phyloP scores from a whole-genome alignment of 2,113 vertebrate genomes.

The Falcunculus frontatus region DNA sequence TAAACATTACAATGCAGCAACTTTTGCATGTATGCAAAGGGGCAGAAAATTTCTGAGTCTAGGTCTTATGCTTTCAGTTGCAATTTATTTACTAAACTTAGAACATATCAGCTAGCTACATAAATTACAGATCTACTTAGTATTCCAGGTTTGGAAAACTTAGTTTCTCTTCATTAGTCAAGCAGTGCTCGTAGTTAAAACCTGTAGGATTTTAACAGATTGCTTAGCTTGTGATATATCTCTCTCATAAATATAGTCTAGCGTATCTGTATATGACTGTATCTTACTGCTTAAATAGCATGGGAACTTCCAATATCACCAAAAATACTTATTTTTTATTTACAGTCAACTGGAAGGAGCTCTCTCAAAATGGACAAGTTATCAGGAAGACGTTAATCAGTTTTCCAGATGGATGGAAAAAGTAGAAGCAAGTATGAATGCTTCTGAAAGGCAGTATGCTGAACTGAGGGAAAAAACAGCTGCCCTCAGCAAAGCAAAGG shows the following conservation, averaged over 20 bases:
- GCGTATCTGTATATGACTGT: not conserved
- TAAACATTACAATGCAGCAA: not conserved
- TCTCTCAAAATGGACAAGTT: slow-evolving; percentile 96
- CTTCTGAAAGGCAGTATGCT: slow-evolving; percentile 79
- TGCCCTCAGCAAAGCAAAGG: slow-evolving; percentile 90
- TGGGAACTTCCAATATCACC: not conserved
- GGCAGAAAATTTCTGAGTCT: not conserved
- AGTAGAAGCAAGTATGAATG: slow-evolving; percentile 81
- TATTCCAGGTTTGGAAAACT: not conserved
- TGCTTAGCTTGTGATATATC: not conserved
- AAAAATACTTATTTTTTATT: not conserved
- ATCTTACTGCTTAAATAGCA: not conserved
- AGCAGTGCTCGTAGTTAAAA: not conserved
- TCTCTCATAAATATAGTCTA: not conserved
- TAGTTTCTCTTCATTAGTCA: not conserved
- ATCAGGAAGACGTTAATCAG: slow-evolving; percentile 92
- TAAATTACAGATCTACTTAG: not conserved
- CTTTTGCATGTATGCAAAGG: not conserved
- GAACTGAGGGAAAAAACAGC: slow-evolving; percentile 92
- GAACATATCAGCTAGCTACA: not conserved
- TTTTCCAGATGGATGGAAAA: slow-evolving; percentile 92
- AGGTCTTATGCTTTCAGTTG: not conserved
- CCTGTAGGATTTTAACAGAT: not conserved
- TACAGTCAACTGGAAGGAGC: slow-evolving; percentile 93
- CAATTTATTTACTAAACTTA: not conserved